Evolutionary conservation across 2,797 vertebrate species (phyloP), one percentile per base, ranked within the genome.

Genomic region (Etheostoma perlongum): DNA sequence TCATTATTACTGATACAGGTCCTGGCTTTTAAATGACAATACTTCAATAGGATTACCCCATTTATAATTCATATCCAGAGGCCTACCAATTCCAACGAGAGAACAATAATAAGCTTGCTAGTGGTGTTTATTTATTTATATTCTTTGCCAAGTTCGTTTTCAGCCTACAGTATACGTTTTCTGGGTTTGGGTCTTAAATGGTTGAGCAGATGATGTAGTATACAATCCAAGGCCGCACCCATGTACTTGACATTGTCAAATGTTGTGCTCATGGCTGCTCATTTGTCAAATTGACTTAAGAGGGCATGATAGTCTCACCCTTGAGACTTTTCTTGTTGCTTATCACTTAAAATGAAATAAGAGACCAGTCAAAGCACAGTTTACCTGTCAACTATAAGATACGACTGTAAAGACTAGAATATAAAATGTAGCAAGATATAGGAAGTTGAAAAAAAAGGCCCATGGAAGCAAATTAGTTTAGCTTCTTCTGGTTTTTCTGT

Each of bases 211-310:
- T 81, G 67, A 89, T 85, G 72, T 49, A 67, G 57, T 74, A 66
- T 69, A 74, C 59, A 65, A 81, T 78, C 76, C 82, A 84, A 82
- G 59, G 72, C 66, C 9, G 27, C 51, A 42, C 13, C 53, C 3
- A 9, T 88, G 88, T 63, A 57, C 66, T 74, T 74, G 81, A 84
- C 33, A 62, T 83, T 79, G 78, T 85, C 73, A 79, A 49, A 85
- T 87, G 53, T 76, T 67, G 64, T 52, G 66, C 84, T 81, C 59
- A 15, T 63, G 79, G 69, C 81, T 73, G 64, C 84, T 92, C 85
- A 87, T 89, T 90, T 89, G 83, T 92, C 89, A 87, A 64, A 87
- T 79, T 87, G 81, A 92, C 84, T 90, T 82, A 86, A 81, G 73
- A 88, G 79, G 74, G 72, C 86, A 76, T 65, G 72, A 66, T 81